Conservation (phyloP, 2,797 vertebrate genomes). For the Momotus momota region DNA sequence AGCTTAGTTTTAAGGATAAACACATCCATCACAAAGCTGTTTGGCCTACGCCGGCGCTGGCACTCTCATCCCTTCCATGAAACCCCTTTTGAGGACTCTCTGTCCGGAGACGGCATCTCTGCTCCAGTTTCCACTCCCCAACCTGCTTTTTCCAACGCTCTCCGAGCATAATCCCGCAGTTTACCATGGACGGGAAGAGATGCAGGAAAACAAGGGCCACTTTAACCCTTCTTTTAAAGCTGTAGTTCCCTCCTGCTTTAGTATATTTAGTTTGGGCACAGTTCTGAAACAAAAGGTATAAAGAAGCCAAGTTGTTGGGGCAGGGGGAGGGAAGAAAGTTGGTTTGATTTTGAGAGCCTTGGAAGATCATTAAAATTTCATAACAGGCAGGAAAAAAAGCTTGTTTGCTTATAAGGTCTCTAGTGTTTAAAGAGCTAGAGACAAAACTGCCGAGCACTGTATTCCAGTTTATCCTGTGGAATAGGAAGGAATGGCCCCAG, state of each 20-base stretch:
- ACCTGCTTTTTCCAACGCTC: neutral
- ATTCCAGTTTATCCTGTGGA: conserved; percentile 69
- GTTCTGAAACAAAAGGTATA: conserved; percentile 60
- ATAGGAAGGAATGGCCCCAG: conserved; percentile 79
- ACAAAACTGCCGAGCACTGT: conserved; percentile 52
- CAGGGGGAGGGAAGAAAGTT: conserved; percentile 8
- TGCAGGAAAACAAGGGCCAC: neutral
- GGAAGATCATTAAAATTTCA: conserved; percentile 39
- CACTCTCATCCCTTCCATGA: conserved; percentile 35
- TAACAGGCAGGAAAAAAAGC: neutral
- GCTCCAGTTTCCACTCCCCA: neutral
- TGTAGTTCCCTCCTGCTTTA: neutral
- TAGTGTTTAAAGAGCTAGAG: conserved; percentile 46
- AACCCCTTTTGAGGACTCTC: conserved; percentile 38
- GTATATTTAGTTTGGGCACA: conserved; percentile 48
- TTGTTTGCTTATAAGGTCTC: conserved; percentile 27
- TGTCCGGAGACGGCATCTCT: neutral
- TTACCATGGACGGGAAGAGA: neutral
- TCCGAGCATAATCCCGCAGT: neutral
- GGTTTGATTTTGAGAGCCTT: neutral
- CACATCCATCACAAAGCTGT: conserved; percentile 65
- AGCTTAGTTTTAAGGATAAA: conserved; percentile 57
- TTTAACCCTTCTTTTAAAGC: neutral
- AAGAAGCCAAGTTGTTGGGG: conserved; percentile 38
- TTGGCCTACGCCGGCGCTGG: neutral